Evolutionary conservation across 2,797 vertebrate genomes (phyloP).

Genomic region (Distichodus sexfasciatus): DNA sequence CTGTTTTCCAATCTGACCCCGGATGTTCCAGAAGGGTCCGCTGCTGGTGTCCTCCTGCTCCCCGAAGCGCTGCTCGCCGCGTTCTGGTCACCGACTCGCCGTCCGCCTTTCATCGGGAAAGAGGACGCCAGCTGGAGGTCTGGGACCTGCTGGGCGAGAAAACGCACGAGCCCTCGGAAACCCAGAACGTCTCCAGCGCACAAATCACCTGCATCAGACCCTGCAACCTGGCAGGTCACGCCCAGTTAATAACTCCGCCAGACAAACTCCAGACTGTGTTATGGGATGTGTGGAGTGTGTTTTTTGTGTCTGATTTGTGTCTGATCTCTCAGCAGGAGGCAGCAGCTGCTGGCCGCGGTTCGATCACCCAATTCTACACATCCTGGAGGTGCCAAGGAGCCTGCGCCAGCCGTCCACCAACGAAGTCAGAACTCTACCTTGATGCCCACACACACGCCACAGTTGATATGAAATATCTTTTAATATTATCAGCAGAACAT

Average conservation of each 20-base stretch:
- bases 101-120: slow-evolving; percentile 86
- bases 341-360: slow-evolving; percentile 86
- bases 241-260: no score
- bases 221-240: slow-evolving; percentile 77
- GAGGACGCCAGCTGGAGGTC: slow-evolving; percentile 84
- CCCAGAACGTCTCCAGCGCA: slow-evolving; percentile 71
- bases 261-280: no score
- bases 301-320: not conserved
- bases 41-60: slow-evolving; percentile 75
- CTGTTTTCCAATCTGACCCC: not conserved
- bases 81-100: no score
- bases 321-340: slow-evolving; percentile 68
- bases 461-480: no score
- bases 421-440: slow-evolving; percentile 87
- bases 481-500: no score
- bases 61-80: slow-evolving; percentile 79
- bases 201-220: slow-evolving; percentile 81
- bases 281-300: no score
- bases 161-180: slow-evolving; percentile 72
- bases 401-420: slow-evolving; percentile 69
- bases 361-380: slow-evolving; percentile 77
- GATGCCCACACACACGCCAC: no score
- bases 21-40: slow-evolving; percentile 70
- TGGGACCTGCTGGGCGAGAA: slow-evolving; percentile 93
- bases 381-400: slow-evolving; percentile 83